A percentile compares a stretch with the other conserved stretches of the same genome.
Evolutionary conservation across 30 jellyfish, hydroid and myxozoan genomes (phyloP).

Genomic region (Turritopsis rubra): DNA sequence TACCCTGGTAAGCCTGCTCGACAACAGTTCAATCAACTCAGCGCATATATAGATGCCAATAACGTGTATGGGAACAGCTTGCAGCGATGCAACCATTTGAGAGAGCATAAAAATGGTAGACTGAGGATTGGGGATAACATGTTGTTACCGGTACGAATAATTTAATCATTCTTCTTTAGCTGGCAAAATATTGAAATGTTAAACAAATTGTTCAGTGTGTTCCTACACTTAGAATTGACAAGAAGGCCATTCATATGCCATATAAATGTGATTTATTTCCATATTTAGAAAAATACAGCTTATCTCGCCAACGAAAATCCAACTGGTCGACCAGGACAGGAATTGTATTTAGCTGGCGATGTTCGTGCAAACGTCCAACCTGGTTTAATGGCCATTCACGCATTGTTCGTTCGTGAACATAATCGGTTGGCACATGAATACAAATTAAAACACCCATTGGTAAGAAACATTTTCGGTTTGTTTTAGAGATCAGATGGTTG

Average conservation of each 20-base stretch:
- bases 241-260: no score
- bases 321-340: conserved; percentile 59
- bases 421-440: conserved; percentile 76
- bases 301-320: conserved; percentile 73
- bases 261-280: neutral
- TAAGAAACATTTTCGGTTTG: conserved; percentile 10
- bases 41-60: conserved; percentile 81
- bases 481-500: neutral
- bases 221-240: no score
- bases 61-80: conserved; percentile 52
- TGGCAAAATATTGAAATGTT: neutral
- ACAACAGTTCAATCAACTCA: conserved; percentile 66
- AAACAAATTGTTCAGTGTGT: no score
- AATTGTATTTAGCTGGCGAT: conserved; percentile 83
- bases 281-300: conserved; percentile 50
- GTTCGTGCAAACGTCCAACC: conserved; percentile 95
- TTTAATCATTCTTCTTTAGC: neutral
- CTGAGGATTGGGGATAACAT: conserved; percentile 60
- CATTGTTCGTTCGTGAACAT: conserved; percentile 81
- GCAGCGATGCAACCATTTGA: conserved; percentile 39
- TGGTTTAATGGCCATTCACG: conserved; percentile 73
- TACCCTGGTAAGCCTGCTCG: conserved; percentile 64
- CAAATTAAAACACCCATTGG: conserved; percentile 68
- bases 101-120: conserved; percentile 79
- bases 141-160: conserved; percentile 69